Conservation (phyloP, 1,140 invertebrate genomes). For the Brachionus angularis region DNA sequence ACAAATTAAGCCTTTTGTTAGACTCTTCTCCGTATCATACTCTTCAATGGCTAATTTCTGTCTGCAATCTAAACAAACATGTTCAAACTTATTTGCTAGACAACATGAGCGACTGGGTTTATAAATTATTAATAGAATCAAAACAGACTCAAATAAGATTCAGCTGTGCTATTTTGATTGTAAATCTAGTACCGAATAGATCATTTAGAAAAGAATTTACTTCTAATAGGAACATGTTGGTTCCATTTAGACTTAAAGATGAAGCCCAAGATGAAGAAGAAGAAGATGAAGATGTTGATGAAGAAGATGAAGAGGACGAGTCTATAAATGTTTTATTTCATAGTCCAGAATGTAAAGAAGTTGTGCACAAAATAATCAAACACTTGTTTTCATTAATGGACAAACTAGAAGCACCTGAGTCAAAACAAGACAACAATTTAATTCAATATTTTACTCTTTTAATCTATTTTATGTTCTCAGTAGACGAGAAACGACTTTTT, state of each 20-base stretch:
- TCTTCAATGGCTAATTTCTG: neutral
- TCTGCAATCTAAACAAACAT: neutral
- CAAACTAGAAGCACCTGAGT: neutral
- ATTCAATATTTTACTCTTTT: slow-evolving; percentile 34
- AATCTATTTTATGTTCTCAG: neutral
- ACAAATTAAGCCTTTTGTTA: neutral
- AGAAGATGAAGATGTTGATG: no score
- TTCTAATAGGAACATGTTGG: slow-evolving; percentile 7
- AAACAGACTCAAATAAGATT: slow-evolving; percentile 6
- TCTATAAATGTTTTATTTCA: neutral
- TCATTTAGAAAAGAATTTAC: slow-evolving; percentile 6
- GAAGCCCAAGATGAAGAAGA: neutral
- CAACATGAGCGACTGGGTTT: neutral
- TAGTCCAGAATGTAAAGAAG: neutral
- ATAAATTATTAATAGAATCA: neutral
- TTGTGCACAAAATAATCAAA: neutral
- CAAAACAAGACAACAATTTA: neutral
- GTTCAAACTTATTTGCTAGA: neutral
- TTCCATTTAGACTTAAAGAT: neutral
- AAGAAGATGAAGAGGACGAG: neutral
- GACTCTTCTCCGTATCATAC: neutral
- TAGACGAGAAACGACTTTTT: neutral
- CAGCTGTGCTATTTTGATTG: neutral
- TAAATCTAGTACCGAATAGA: neutral
- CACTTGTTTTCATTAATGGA: neutral